Conservation (phyloP, 2,797 vertebrate species). For the Alcedo quadribrachys region DNA sequence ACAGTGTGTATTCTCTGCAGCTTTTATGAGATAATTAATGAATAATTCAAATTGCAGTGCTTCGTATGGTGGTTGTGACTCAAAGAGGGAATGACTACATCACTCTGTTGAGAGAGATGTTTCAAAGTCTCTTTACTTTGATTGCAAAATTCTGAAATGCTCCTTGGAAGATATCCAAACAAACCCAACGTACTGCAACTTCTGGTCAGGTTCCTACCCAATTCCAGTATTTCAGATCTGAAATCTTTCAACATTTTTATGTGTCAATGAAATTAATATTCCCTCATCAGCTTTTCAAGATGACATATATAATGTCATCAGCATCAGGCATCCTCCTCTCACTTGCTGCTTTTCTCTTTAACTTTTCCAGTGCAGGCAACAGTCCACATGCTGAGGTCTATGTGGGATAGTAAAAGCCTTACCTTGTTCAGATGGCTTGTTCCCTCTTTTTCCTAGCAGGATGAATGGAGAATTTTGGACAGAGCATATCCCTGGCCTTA, state of each 20-base stretch:
- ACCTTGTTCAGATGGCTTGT: slow-evolving; percentile 48
- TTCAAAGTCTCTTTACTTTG: slow-evolving; percentile 1
- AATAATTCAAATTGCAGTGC: neutral
- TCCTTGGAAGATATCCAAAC: slow-evolving; percentile 37
- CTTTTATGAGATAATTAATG: slow-evolving; percentile 25
- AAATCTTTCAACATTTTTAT: slow-evolving; percentile 24
- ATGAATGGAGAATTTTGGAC: slow-evolving; percentile 65
- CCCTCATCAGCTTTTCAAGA: slow-evolving; percentile 22
- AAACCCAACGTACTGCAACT: neutral
- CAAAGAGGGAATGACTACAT: neutral
- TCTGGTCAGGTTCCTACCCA: slow-evolving; percentile 32
- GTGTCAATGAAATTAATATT: slow-evolving; percentile 15
- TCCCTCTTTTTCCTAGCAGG: slow-evolving; percentile 50
- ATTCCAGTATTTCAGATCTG: slow-evolving; percentile 27
- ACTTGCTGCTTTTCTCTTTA: slow-evolving; percentile 59
- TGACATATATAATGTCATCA: slow-evolving; percentile 53
- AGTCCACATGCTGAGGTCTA: slow-evolving; percentile 41
- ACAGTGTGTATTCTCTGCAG: neutral
- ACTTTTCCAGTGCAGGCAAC: slow-evolving; percentile 34
- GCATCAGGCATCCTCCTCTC: neutral
- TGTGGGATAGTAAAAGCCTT: slow-evolving; percentile 56
- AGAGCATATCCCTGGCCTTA: slow-evolving; percentile 42
- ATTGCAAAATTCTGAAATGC: slow-evolving; percentile 24
- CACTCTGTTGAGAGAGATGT: neutral
- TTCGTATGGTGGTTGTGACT: neutral